Evolutionary conservation across 2,888 invertebrate genomes (phyloP), one percentile per base, ranked within the genome.

Genomic region (Athripsodes cinereus): DNA sequence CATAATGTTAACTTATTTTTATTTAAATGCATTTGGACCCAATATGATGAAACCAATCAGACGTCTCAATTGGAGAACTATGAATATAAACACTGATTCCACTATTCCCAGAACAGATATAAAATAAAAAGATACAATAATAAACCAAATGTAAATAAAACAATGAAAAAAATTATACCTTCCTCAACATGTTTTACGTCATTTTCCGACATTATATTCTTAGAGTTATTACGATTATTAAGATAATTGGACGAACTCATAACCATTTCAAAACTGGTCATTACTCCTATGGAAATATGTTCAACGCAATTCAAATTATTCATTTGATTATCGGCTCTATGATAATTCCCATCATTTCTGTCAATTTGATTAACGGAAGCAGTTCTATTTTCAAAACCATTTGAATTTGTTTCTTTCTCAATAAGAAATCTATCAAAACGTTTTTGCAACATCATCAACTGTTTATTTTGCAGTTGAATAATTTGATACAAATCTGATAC

Each of bases 261-360:
- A 0, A 78, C 74, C 67, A 86, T 80, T 72, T 87, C 86, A 70
- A 86, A 85, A 69, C 86, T 86, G 1, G 86, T 86, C 83, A 86
- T 87, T 1, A 87, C 82, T 58, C 86, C 86, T 55, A 87, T 84
- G 0, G 87, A 86, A 66, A 86, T 81, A 71, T 60, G 60, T 60
- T 60, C 60, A 3, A 60, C 52, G 16, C 54, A 57, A 35, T 60
- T 60, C 22, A 60, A 31, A 20, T 60, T 60, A 2, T 56, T 13
- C 13, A 6, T 22, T n/a, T 40, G n/a, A 40, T 16, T 40, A 13
- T 56, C 34, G n/a, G 22, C 16, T 22, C n/a, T n/a, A n/a, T n/a
- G 40, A 3, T 6, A 40, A 40, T 40, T 16, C 35, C 31, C 40
- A 26, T 48, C 20, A 51, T 18, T 52, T 20, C 3, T 18, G 20